Base-by-base conservation (phyloP, 2,888 invertebrate species). In the Scaptomyza parva region DNA sequence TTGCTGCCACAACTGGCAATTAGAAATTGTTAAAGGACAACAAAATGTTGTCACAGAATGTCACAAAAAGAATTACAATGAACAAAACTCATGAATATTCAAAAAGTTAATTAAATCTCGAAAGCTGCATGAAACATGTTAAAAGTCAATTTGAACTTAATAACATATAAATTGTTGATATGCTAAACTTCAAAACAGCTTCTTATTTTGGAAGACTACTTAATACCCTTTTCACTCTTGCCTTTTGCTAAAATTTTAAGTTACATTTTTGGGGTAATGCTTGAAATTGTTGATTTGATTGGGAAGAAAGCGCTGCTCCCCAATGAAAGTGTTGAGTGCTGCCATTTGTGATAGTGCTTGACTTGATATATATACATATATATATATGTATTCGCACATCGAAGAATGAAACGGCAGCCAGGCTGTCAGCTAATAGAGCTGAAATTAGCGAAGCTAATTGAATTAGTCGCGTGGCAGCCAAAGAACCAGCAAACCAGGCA, bases 391-490 rank as follows among this genome's bases (percentile, higher is more conserved):
- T 33, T 39, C 30, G 60, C 60, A 61, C 68, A 68, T 60, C 40
- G 61, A 51, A 52, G 17, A 37, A 30, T 30, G 50, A 55, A 53
- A 20, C 55, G 43, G 50, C 73, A 73, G 73, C 44, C 73, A 73
- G 73, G 63, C 71, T 75, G 63, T 63, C 80, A 70, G 72, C 77
- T 79, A 84, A 84, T 81, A 81, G 75, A 77, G 60, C 68, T 68
- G 61, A 82, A 82, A 82, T 82, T 83, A 82, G 81, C 70, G 60
- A 47, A 47, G 52, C 70, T 77, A 84, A 82, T 82, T 84, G 48
- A 84, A 82, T 82, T 78, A 79, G 76, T 69, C 50, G 59, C 69
- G 54, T 63, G 76, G 75, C 72, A 75, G 64, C 62, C 59, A 64
- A 9, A 41, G 52, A 54, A 63, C 43, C 40, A 43, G 37, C 26